Percentiles rank a stretch among this genome's conserved stretches.
Evolutionary conservation across 1,140 invertebrate genomes (phyloP).

Genomic region (Drosophila gunungcola): DNA sequence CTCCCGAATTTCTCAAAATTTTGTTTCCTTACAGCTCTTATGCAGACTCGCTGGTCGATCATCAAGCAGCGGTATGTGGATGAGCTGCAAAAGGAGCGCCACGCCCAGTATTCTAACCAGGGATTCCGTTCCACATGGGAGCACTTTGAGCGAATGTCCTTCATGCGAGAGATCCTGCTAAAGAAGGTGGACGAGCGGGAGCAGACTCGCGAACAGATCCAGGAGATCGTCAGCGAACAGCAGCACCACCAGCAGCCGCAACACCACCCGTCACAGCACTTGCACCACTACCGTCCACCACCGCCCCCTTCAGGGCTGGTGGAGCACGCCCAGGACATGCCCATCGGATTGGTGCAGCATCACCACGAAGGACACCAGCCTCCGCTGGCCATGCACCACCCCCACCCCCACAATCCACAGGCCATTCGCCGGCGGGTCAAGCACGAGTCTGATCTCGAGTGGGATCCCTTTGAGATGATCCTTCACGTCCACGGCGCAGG

Average conservation of each 20-base stretch:
- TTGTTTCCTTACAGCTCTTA: conserved; percentile 48
- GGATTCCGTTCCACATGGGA: conserved; percentile 78
- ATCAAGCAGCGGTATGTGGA: conserved; percentile 81
- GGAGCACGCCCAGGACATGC: conserved; percentile 74
- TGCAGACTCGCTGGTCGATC: conserved; percentile 81
- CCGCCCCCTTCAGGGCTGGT: conserved; percentile 42
- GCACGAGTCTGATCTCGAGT: conserved; percentile 76
- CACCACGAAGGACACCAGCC: conserved; percentile 42
- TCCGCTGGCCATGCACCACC: conserved; percentile 47
- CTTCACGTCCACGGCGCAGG: conserved; percentile 74
- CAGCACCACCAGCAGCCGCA: conserved; percentile 71
- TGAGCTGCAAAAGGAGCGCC: conserved; percentile 79
- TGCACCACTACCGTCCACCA: conserved; percentile 52
- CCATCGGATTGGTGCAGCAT: conserved; percentile 67
- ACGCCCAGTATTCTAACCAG: conserved; percentile 68
- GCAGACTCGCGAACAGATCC: conserved; percentile 79
- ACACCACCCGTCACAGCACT: conserved; percentile 49
- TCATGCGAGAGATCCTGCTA: conserved; percentile 75
- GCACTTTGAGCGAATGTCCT: conserved; percentile 81
- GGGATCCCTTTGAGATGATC: conserved; percentile 84
- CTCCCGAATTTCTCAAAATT: not conserved
- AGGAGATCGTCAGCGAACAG: conserved; percentile 80
- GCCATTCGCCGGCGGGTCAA: conserved; percentile 57
- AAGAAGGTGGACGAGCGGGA: conserved; percentile 79
- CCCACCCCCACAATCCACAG: conserved; percentile 52